A percentile compares a stretch with the other conserved stretches of the same genome.
Evolutionary conservation across 2,113 vertebrate species (phyloP).

Genomic region (Mormyrus iriodes): DNA sequence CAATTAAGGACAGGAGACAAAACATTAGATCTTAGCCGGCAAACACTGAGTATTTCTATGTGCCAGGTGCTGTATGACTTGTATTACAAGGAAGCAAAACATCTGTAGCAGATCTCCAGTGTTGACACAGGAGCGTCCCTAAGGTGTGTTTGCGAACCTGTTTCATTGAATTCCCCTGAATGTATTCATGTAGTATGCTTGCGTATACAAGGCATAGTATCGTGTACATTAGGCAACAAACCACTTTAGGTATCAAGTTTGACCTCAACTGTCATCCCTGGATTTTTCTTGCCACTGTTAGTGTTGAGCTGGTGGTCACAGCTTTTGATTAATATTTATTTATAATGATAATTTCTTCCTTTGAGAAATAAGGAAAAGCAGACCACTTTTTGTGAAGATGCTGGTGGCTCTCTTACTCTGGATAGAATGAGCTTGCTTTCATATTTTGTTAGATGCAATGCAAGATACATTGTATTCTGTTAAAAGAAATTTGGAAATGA

Average conservation of each 20-base stretch:
- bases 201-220: neutral
- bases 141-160: constrained; percentile 2
- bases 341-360: no score
- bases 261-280: neutral
- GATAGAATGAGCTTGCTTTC: neutral
- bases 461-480: neutral
- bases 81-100: neutral
- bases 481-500: neutral
- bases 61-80: neutral
- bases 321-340: neutral
- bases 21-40: neutral
- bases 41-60: neutral
- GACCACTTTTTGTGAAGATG: neutral
- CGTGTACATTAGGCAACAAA: neutral
- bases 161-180: neutral
- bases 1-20: neutral
- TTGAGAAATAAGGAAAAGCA: no score
- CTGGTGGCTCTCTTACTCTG: neutral
- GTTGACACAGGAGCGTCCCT: constrained; percentile 16
- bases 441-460: neutral
- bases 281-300: neutral
- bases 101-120: neutral
- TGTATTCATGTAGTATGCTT: neutral
- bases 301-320: neutral
- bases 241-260: no score